Percentiles rank a stretch among this genome's conserved stretches.
Evolutionary conservation across 2,888 invertebrate genomes (phyloP).

Genomic region (Acanthacorydalis orientalis): DNA sequence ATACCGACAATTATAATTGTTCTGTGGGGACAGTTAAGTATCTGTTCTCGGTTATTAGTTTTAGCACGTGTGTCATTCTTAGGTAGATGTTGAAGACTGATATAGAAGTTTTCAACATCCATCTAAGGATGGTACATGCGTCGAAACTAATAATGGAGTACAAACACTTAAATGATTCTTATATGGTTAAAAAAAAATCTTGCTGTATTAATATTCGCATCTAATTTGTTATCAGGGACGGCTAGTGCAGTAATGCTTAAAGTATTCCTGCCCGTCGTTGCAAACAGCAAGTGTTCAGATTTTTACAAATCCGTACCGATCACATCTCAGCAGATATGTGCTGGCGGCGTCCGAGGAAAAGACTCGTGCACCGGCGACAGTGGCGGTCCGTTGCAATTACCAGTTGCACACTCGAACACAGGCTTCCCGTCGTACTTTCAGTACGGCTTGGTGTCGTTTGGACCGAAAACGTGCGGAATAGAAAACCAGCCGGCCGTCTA

Average conservation of each 20-base stretch:
- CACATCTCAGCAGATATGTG: slow-evolving; percentile 35
- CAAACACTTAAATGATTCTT: too few species aligned
- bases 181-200: too few species aligned
- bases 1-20: too few species aligned
- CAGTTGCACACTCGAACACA: slow-evolving; percentile 20
- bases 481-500: slow-evolving; percentile 52
- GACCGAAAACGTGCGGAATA: slow-evolving; percentile 24
- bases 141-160: too few species aligned
- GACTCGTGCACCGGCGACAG: slow-evolving; percentile 53
- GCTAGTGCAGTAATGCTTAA: slow-evolving; percentile 20
- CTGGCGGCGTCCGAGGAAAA: slow-evolving; percentile 36
- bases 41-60: too few species aligned
- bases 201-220: too few species aligned
- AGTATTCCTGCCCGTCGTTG: slow-evolving; percentile 24
- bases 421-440: slow-evolving; percentile 30
- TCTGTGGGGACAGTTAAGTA: too few species aligned
- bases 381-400: slow-evolving; percentile 45
- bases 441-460: slow-evolving; percentile 35
- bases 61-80: too few species aligned
- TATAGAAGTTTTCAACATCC: slow-evolving; percentile 16
- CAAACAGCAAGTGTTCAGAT: slow-evolving; percentile 18
- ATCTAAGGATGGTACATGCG: slow-evolving; percentile 16
- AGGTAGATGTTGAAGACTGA: too few species aligned
- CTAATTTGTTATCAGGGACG: not conserved
- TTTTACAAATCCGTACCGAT: slow-evolving; percentile 15